Conservation (phyloP, 2,113 vertebrate species). For the Zeus faber region DNA sequence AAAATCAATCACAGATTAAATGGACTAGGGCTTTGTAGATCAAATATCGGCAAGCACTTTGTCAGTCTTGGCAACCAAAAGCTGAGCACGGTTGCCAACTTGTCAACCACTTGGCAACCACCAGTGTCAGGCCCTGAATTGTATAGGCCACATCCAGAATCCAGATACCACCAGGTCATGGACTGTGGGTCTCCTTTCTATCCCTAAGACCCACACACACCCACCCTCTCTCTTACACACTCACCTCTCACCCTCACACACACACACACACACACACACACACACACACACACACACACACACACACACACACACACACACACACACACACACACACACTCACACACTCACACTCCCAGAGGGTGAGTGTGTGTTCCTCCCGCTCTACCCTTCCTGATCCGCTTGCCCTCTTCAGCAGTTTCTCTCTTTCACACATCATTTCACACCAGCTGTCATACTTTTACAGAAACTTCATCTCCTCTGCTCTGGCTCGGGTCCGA, state of each 20-base stretch:
- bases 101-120: no score
- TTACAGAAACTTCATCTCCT: conserved; percentile 54
- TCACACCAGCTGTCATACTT: conserved; percentile 62
- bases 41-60: no score
- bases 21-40: no score
- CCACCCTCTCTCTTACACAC: neutral
- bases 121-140: no score
- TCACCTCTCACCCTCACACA: conserved; percentile 4
- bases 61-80: no score
- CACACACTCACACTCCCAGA: neutral
- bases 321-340: conserved; percentile 9
- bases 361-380: neutral
- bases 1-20: no score
- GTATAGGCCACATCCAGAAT: no score
- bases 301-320: no score
- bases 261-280: conserved; percentile 3
- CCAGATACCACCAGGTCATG: no score
- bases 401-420: neutral
- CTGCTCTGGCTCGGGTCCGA: conserved; percentile 54
- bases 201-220: no score
- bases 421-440: conserved; percentile 33
- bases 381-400: neutral
- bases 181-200: no score
- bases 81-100: no score
- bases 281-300: conserved; percentile 9